A percentile compares a stretch with the other conserved stretches of the same genome.
These are phyloP conservation scores for Cyprinus carpio DNA, from an alignment of 2,113 vertebrate species.

Conservation along the genomic window DNA sequence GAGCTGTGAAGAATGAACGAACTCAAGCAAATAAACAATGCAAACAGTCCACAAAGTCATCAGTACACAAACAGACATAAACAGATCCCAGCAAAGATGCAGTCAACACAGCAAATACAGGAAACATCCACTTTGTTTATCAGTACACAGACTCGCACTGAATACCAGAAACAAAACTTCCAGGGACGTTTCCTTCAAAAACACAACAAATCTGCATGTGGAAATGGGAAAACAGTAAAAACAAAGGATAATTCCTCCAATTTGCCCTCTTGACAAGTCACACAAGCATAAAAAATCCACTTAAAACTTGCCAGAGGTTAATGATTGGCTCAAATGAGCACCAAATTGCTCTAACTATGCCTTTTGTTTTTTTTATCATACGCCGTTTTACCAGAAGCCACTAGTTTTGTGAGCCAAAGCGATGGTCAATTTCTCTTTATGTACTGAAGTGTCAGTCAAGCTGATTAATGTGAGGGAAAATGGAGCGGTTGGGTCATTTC, in stretches of 20 bases:
- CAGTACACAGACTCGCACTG: not conserved
- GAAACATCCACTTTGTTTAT: not conserved
- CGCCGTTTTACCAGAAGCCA: conserved; percentile 36
- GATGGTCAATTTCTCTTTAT: conserved; percentile 19
- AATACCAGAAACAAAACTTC: not conserved
- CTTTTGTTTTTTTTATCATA: conserved; percentile 39
- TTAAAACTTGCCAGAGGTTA: conserved; percentile 6
- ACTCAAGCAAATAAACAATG: not conserved
- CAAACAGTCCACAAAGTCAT: conserved; percentile 3
- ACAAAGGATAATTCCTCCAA: not conserved
- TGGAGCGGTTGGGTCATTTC: conserved; percentile 34
- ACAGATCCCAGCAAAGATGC: not conserved
- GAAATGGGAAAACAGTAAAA: not conserved
- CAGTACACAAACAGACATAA: not conserved
- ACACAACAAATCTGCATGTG: not conserved
- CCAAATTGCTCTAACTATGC: conserved; percentile 41
- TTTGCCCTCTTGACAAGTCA: conserved; percentile 3
- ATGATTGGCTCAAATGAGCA: conserved; percentile 40
- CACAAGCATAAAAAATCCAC: not conserved
- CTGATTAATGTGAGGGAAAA: conserved; percentile 64
- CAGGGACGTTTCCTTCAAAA: not conserved
- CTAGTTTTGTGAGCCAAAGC: conserved; percentile 28
- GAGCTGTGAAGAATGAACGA: not conserved
- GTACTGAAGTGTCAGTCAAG: conserved; percentile 59
- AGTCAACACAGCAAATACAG: not conserved